phyloP scores from a whole-genome alignment of 1,140 invertebrate species.

The Tetramorium simillimum region DNA sequence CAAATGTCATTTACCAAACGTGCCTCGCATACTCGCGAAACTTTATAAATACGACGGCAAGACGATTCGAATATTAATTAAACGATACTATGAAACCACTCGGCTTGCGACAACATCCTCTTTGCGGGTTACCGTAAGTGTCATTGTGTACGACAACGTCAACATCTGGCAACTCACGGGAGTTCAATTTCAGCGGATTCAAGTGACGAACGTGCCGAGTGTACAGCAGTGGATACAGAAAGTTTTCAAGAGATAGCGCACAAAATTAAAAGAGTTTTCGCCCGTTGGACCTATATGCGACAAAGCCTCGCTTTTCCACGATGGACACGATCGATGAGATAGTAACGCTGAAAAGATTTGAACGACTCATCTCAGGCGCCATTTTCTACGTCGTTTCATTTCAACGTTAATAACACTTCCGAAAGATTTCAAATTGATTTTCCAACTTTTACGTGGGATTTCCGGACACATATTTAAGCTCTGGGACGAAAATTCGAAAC shows the following conservation, averaged over 20 bases:
- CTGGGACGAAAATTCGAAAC: not conserved
- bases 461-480: not conserved
- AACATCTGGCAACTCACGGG: conserved; percentile 1
- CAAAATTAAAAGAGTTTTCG: conserved; percentile 42
- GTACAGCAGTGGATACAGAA: not conserved
- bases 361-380: not conserved
- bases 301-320: not conserved
- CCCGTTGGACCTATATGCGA: not conserved
- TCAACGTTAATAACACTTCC: conserved; percentile 17
- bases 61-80: conserved; percentile 13
- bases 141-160: not conserved
- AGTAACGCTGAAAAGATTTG: conserved; percentile 4
- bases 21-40: not conserved
- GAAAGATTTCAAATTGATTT: conserved; percentile 8
- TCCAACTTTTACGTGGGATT: not conserved
- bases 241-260: conserved; percentile 13
- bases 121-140: conserved; percentile 5
- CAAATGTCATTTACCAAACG: conserved; percentile 1
- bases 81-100: not conserved
- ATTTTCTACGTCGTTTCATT: not conserved
- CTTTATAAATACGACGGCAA: not conserved
- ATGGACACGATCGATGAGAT: conserved; percentile 1
- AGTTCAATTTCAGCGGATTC: conserved; percentile 41
- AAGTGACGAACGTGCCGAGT: conserved; percentile 33
- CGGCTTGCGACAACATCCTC: not conserved